phyloP scores from a whole-genome alignment of 2,888 invertebrate species.

The Agonopterix heracliana region DNA sequence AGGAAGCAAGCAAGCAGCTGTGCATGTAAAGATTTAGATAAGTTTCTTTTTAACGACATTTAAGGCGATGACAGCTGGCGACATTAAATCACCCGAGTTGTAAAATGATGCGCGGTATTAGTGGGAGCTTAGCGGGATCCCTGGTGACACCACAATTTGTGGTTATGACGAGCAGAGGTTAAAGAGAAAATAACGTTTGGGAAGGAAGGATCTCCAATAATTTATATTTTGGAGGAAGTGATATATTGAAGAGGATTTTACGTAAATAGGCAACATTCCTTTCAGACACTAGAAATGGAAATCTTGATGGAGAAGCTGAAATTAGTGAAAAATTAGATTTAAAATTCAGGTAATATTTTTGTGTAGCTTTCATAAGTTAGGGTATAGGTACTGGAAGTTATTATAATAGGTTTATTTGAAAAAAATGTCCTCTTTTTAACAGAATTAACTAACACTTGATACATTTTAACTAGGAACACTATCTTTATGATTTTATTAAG shows the following conservation, averaged over 20 bases:
- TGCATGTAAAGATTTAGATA: conserved; percentile 7
- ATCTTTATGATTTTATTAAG: too few relatives aligned
- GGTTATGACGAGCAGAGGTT: conserved; percentile 20
- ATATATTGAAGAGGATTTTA: neutral
- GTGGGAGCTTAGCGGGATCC: conserved; percentile 32
- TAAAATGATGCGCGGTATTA: conserved; percentile 41
- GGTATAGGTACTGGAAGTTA: too few relatives aligned
- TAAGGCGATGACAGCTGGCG: conserved; percentile 59
- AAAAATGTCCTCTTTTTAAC: too few relatives aligned
- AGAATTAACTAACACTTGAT: too few relatives aligned
- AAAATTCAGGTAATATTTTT: too few relatives aligned
- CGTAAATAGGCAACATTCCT: neutral
- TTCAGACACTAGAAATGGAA: neutral
- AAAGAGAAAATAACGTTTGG: conserved; percentile 16
- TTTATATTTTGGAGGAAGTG: neutral
- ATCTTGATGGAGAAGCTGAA: neutral
- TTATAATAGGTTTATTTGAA: too few relatives aligned
- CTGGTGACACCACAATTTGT: conserved; percentile 38
- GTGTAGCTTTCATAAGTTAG: too few relatives aligned
- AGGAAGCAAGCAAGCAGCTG: conserved; percentile 21
- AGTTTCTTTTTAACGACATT: conserved; percentile 20
- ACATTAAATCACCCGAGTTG: conserved; percentile 44
- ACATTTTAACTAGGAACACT: too few relatives aligned
- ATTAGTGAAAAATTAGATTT: too few relatives aligned
- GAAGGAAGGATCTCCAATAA: conserved; percentile 13